Evolutionary conservation across 2,797 vertebrate species (phyloP).

Genomic region (Microcaecilia unicolor): DNA sequence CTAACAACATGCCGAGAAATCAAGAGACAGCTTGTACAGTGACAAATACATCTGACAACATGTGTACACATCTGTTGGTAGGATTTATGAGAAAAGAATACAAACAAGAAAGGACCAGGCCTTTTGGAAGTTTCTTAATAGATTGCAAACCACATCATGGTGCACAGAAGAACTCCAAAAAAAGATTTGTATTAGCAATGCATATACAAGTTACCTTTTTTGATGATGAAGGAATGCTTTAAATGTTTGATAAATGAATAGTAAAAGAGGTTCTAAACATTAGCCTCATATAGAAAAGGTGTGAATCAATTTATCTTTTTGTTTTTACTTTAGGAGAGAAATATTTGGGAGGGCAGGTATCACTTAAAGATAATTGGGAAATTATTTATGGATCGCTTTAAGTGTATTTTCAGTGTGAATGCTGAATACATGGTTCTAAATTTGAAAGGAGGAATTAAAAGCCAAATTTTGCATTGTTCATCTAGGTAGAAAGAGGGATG

Average conservation of each 20-base stretch:
- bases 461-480: too few species aligned
- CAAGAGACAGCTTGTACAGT: conserved; percentile 41
- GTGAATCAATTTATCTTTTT: too few species aligned
- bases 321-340: too few species aligned
- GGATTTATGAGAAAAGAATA: conserved; percentile 46
- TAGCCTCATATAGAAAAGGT: too few species aligned
- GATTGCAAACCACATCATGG: conserved; percentile 19
- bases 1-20: conserved; percentile 47
- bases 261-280: conserved; percentile 32
- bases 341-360: too few species aligned
- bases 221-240: conserved; percentile 32
- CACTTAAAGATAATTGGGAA: too few species aligned
- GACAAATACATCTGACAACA: conserved; percentile 55
- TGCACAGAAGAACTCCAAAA: conserved; percentile 20
- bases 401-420: too few species aligned
- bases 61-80: conserved; percentile 44
- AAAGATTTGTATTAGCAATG: conserved; percentile 22
- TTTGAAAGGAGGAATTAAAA: too few species aligned
- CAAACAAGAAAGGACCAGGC: conserved; percentile 25
- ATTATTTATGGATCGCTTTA: too few species aligned
- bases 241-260: conserved; percentile 38
- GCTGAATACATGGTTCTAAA: too few species aligned
- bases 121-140: conserved; percentile 14
- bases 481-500: too few species aligned
- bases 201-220: conserved; percentile 35